These are phyloP conservation scores for Batillaria attramentaria DNA, from an alignment of 1,140 invertebrate species.

Conservation along the genomic window DNA sequence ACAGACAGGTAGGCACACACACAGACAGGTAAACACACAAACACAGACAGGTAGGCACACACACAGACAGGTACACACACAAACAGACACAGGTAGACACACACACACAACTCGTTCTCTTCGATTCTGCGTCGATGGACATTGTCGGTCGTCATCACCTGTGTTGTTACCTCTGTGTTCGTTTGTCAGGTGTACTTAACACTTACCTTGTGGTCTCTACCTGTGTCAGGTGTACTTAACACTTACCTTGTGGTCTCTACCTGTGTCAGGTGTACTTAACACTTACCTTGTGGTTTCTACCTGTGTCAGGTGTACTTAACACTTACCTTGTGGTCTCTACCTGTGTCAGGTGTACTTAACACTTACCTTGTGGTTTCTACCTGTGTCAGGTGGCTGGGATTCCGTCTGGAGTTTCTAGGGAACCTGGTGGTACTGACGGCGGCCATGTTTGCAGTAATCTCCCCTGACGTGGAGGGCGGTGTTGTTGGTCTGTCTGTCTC, in stretches of 20 bases:
- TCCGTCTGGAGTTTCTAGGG: constrained; percentile 84
- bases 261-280: no score
- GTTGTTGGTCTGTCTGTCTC: constrained; percentile 72
- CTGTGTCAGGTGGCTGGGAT: not conserved
- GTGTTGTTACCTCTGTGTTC: no score
- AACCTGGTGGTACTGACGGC: constrained; percentile 73
- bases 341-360: no score
- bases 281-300: no score
- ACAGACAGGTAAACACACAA: not conserved
- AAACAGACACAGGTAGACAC: no score
- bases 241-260: no score
- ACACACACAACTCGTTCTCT: not conserved
- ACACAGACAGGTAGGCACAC: not conserved
- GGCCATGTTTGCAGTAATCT: constrained; percentile 73
- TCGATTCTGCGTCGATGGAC: not conserved
- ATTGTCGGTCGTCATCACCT: no score
- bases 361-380: no score
- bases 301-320: no score
- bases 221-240: not conserved
- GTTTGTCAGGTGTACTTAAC: not conserved
- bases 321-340: no score
- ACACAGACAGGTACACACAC: not conserved
- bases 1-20: not conserved
- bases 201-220: not conserved
- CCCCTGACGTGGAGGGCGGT: constrained; percentile 62